Evolutionary conservation across 2,113 vertebrate genomes (phyloP).

Genomic region (Ascaphus truei): DNA sequence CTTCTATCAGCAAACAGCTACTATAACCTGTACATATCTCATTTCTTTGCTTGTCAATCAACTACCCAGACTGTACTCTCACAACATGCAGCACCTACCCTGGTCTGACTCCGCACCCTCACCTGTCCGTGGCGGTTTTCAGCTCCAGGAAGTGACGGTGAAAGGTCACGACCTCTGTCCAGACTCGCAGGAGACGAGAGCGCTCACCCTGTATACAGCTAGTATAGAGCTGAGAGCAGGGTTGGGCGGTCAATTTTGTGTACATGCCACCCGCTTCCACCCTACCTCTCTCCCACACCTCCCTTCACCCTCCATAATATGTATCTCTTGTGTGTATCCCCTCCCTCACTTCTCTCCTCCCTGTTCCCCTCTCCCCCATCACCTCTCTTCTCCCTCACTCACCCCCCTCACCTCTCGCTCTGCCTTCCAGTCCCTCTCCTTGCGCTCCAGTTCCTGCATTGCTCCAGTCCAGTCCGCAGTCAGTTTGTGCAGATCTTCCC

Average conservation of each 20-base stretch:
- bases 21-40: too few species aligned
- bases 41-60: too few species aligned
- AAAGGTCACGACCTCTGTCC: constrained; percentile 75
- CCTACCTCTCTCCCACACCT: too few species aligned
- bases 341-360: neutral
- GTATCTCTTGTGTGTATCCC: neutral
- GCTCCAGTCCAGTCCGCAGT: constrained; percentile 78
- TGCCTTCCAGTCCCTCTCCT: constrained; percentile 67
- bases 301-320: neutral
- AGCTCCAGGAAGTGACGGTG: constrained; percentile 70
- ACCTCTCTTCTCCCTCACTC: neutral
- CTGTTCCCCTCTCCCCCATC: too few species aligned
- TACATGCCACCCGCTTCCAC: neutral
- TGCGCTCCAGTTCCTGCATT: constrained; percentile 66
- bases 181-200: constrained; percentile 63
- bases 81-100: too few species aligned
- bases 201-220: constrained; percentile 61
- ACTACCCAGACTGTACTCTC: too few species aligned
- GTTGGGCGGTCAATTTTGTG: constrained; percentile 33
- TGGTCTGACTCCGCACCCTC: too few species aligned
- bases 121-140: constrained; percentile 86
- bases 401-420: constrained; percentile 66
- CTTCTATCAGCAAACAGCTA: too few species aligned
- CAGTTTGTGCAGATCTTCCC: constrained; percentile 74
- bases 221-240: constrained; percentile 57